Percentiles rank a stretch among this genome's conserved stretches.
Conservation (phyloP, 1,140 invertebrate genomes). For the Sycophila sp. region DNA sequence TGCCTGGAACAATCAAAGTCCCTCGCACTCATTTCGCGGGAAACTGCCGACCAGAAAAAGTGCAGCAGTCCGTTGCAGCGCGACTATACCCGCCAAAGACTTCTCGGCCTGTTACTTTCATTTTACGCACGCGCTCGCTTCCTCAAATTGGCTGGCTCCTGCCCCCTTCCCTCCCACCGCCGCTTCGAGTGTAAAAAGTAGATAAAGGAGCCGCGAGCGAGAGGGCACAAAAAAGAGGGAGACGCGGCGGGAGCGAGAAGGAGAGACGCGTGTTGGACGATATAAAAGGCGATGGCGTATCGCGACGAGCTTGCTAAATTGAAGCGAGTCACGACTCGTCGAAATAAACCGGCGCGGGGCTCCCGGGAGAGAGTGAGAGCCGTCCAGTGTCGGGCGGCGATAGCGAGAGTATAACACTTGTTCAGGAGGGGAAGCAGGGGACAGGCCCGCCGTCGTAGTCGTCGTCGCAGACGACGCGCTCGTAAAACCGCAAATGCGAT, state of each 20-base stretch:
- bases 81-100: too few species aligned
- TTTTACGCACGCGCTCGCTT: slow-evolving; percentile 19
- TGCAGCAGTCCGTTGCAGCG: neutral
- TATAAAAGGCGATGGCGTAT: neutral
- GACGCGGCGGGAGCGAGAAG: slow-evolving; percentile 27
- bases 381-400: neutral
- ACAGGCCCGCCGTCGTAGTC: too few species aligned
- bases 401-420: neutral
- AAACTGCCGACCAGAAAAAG: too few species aligned
- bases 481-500: slow-evolving; percentile 50
- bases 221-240: slow-evolving; percentile 12
- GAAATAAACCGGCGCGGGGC: neutral
- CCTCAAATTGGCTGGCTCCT: slow-evolving; percentile 15
- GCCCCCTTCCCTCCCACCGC: neutral
- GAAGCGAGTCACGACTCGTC: neutral
- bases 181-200: slow-evolving; percentile 10
- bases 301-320: neutral
- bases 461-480: too few species aligned
- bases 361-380: neutral
- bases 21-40: too few species aligned
- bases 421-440: neutral
- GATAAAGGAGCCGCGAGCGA: too few species aligned
- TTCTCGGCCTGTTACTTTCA: slow-evolving; percentile 19
- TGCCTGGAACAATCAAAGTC: too few species aligned
- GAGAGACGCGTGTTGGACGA: slow-evolving; percentile 15